These are phyloP conservation scores for Pyrrhopygopsis socrates DNA, from an alignment of 2,888 invertebrate species.

Conservation along the genomic window DNA sequence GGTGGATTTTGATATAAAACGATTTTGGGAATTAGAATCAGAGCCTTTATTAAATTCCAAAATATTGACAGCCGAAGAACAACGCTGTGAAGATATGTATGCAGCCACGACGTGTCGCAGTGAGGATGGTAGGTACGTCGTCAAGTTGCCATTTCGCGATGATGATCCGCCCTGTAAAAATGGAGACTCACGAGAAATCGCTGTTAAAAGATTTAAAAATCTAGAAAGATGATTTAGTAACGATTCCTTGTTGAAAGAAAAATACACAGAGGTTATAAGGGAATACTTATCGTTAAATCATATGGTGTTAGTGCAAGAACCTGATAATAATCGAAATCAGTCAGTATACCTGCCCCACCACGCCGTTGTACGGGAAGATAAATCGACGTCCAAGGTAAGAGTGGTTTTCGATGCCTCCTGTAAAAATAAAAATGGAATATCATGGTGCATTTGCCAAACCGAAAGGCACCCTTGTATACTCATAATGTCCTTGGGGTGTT, in stretches of 20 bases:
- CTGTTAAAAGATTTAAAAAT: constrained; percentile 58
- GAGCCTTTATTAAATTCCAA: constrained; percentile 36
- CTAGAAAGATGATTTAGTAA: constrained; percentile 62
- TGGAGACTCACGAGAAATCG: constrained; percentile 61
- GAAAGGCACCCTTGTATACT: constrained; percentile 79
- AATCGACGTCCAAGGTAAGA: too few species aligned
- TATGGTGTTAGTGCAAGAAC: too few species aligned
- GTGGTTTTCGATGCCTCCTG: too few species aligned
- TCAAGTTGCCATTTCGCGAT: constrained; percentile 73
- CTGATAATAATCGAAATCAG: too few species aligned
- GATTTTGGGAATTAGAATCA: constrained; percentile 82
- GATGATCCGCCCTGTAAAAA: constrained; percentile 37
- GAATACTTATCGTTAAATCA: too few species aligned
- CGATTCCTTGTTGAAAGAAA: too few species aligned
- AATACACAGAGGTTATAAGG: too few species aligned
- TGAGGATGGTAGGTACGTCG: constrained; percentile 69
- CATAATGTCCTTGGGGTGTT: constrained; percentile 77
- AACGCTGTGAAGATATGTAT: constrained; percentile 67
- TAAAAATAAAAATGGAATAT: too few species aligned
- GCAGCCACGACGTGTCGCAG: constrained; percentile 56
- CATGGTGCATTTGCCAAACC: constrained; percentile 79
- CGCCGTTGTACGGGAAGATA: too few species aligned
- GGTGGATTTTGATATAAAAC: constrained; percentile 50
- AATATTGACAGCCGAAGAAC: constrained; percentile 70
- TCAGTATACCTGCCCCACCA: too few species aligned